Evolutionary conservation across 2,797 vertebrate genomes (phyloP), one percentile per base, ranked within the genome.

Genomic region (Tragelaphus oryx): DNA sequence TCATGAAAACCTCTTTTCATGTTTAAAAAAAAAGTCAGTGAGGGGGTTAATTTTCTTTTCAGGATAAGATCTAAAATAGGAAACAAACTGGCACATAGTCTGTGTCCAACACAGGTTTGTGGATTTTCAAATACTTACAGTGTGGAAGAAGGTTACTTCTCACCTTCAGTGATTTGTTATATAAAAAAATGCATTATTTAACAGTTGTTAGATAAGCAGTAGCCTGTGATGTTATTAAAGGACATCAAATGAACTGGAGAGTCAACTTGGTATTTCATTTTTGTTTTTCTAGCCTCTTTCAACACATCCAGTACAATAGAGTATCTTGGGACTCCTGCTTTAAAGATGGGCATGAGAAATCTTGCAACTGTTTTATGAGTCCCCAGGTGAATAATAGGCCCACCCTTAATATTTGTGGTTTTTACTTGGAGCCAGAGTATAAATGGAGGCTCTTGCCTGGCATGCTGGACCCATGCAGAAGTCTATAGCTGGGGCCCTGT

Each of bases 171-270:
- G 54, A 12, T 18, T 54, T 75, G 82, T 85, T 33, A 75, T 60
- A 4, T 59, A 79, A 93, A 41, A 95, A 93, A 75, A 60, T 89
- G 14, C n/a, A 44, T 80, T 60, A n/a, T 71, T 91, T 68, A 50
- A n/a, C 8, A 33, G 76, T 50, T 50, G 5, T 22, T 75, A 55
- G 8, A 6, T 85, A 81, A 88, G 62, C 44, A 68, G 20, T 44
- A 37, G 26, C 44, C 28, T n/a, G 30, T 52, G 44, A 71, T 24
- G 2, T 75, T 68, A 82, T 60, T 65, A 68, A 54, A 60, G 41
- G 28, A 65, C 28, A 74, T 65, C 46, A 46, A 6, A 81, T 86
- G 30, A 83, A 55, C 37, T 1, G 4, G 18, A 75, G 8, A 41
- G 37, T 37, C 33, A 82, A 68, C 7, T 7, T 85, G 24, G 11